These are phyloP conservation scores for Eulemur coronatus DNA, from an alignment of 2,797 vertebrate genomes.

Conservation along the genomic window DNA sequence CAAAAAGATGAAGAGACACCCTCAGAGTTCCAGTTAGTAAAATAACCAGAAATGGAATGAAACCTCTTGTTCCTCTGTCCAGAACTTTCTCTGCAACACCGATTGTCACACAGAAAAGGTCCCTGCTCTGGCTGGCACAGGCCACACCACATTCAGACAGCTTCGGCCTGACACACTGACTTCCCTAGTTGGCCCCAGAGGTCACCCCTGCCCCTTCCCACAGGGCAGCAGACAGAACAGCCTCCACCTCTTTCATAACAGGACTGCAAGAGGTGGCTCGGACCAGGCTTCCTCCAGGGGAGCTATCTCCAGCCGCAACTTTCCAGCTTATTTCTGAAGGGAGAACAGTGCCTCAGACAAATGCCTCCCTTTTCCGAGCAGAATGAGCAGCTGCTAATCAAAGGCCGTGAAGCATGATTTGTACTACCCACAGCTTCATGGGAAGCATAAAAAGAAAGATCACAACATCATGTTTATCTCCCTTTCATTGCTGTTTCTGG, in stretches of 20 bases:
- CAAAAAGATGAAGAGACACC: background rate
- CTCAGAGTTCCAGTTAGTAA: background rate
- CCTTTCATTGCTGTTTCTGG: constrained; percentile 53
- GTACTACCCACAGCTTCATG: background rate
- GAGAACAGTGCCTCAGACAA: background rate
- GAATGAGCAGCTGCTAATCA: constrained; percentile 35
- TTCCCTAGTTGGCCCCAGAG: background rate
- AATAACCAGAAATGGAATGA: background rate
- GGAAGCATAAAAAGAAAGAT: constrained; percentile 31
- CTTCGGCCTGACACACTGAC: background rate
- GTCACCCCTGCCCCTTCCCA: rapidly evolving
- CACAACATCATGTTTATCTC: constrained; percentile 30
- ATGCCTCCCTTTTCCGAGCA: background rate
- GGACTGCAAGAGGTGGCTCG: background rate
- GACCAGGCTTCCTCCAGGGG: background rate
- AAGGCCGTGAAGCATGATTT: background rate
- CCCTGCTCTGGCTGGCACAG: background rate
- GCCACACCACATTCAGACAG: background rate
- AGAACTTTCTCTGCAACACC: background rate
- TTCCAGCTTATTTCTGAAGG: background rate
- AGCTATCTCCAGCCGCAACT: background rate
- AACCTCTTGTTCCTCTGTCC: background rate
- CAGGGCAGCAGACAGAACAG: background rate
- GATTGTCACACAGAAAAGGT: background rate
- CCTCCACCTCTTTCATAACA: no score